These are phyloP conservation scores for Xanthorhoe designata DNA, from an alignment of 2,888 invertebrate species.

Conservation along the genomic window DNA sequence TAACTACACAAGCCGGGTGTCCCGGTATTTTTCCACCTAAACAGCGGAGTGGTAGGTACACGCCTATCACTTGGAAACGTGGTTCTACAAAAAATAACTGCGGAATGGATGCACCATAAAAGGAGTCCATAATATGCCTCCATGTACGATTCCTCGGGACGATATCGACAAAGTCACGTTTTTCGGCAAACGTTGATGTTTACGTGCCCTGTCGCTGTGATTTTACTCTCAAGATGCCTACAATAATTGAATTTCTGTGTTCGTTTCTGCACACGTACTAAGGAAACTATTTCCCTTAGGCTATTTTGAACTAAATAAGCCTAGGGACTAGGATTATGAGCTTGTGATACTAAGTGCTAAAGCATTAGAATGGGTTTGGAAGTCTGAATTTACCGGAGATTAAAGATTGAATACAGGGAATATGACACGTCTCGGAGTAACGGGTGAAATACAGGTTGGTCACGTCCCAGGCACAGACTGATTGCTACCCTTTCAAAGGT, in stretches of 20 bases:
- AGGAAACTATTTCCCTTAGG: neutral
- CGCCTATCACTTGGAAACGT: too few relatives aligned
- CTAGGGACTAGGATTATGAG: neutral
- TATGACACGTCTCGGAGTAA: constrained; percentile 5
- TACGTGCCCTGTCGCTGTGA: constrained; percentile 14
- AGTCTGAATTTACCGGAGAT: constrained; percentile 1
- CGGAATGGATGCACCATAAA: too few relatives aligned
- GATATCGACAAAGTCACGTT: constrained; percentile 22
- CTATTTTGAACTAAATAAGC: neutral
- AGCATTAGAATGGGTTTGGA: neutral
- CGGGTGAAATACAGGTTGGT: neutral
- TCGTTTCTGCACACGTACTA: constrained; percentile 10
- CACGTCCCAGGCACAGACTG: constrained; percentile 1
- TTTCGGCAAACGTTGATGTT: constrained; percentile 24
- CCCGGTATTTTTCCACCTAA: too few relatives aligned
- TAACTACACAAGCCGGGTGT: too few relatives aligned
- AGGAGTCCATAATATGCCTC: neutral
- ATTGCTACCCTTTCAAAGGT: constrained; percentile 1
- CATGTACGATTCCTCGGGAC: constrained; percentile 5
- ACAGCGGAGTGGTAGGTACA: too few relatives aligned
- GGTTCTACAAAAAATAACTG: too few relatives aligned
- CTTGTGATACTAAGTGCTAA: neutral
- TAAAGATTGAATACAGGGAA: constrained; percentile 3
- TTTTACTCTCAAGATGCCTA: constrained; percentile 15
- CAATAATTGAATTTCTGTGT: constrained; percentile 28